Evolutionary conservation across 2,888 invertebrate species (phyloP), one percentile per base, ranked within the genome.

Genomic region (Resseliella maxima): DNA sequence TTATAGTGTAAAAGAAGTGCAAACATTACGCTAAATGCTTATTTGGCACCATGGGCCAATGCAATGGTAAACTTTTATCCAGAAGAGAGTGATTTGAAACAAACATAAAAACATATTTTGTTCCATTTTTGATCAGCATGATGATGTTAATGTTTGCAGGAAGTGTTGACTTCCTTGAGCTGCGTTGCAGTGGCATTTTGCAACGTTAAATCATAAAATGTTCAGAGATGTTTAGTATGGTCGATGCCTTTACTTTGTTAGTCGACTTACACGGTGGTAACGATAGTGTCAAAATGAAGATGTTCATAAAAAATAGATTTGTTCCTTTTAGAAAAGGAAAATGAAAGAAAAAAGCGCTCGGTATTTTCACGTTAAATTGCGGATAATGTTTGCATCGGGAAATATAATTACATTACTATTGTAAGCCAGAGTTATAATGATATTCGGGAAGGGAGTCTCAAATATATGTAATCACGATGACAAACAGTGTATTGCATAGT

Each of bases 351-450:
- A 8, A 50, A 12, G 5, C n/a, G 36, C 81, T 15, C 15, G 35
- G 0, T 38, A 8, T 36, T 83, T 35, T 38, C 1, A 36, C 83
- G 83, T 83, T 38, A 83, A 83, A 83, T n/a, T 83, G 83, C 38
- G 83, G 12, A 83, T 83, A 83, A 83, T 83, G 83, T 83, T 83
- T 83, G 83, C 38, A 38, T 36, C 83, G 83, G 83, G 83, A 83
- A n/a, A 83, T 38, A 83, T 83, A 83, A 83, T 83, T 83, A 83
- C 83, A 83, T 83, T 83, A 83, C 83, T 83, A 83, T 83, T 83
- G 83, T 27, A 21, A 38, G 83, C 38, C 41, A 38, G 24, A n/a
- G n/a, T 38, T 6, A 83, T 83, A 83, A 83, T 83, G 41, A 83
- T 83, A 83, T 83, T 83, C 24, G 83, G 21, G 81, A 83, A 24